Percentiles rank a stretch among this genome's conserved stretches.
These are phyloP conservation scores for Dicrurus megarhynchus DNA, from an alignment of 2,113 vertebrate genomes.

Conservation along the genomic window DNA sequence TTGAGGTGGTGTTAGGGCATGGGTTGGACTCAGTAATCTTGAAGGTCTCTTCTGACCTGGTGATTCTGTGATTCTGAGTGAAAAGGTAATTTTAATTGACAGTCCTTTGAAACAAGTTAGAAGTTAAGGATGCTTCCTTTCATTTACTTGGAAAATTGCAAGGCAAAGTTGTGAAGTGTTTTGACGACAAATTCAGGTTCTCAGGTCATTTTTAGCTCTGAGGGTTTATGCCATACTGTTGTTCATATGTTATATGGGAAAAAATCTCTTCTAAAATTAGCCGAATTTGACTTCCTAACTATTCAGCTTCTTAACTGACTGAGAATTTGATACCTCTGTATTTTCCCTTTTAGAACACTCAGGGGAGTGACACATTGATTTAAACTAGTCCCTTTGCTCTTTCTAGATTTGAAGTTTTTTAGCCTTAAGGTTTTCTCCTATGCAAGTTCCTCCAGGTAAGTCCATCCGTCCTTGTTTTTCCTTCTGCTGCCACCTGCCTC, in stretches of 20 bases:
- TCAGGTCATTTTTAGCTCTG: not conserved
- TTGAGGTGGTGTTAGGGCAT: not conserved
- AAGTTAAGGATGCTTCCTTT: not conserved
- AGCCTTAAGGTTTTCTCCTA: not conserved
- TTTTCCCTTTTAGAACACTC: not conserved
- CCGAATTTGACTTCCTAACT: not conserved
- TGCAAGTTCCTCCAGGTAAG: not conserved
- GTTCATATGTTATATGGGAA: rapidly evolving
- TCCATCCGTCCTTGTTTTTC: not conserved
- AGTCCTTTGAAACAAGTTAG: not conserved
- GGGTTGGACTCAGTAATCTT: not conserved
- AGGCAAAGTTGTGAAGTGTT: not conserved
- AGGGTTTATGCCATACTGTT: not conserved
- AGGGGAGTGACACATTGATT: not conserved
- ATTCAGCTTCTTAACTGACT: not conserved
- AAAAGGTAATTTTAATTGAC: not conserved
- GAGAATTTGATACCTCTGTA: not conserved
- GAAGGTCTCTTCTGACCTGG: not conserved
- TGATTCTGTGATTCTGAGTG: not conserved
- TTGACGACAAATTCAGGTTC: not conserved
- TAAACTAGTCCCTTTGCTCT: not conserved
- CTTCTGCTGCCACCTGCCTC: not conserved
- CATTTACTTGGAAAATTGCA: not conserved
- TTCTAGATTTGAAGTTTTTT: not conserved
- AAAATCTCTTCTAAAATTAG: not conserved